phyloP scores from a whole-genome alignment of 1,140 invertebrate genomes.

The Colletes latitarsis region DNA sequence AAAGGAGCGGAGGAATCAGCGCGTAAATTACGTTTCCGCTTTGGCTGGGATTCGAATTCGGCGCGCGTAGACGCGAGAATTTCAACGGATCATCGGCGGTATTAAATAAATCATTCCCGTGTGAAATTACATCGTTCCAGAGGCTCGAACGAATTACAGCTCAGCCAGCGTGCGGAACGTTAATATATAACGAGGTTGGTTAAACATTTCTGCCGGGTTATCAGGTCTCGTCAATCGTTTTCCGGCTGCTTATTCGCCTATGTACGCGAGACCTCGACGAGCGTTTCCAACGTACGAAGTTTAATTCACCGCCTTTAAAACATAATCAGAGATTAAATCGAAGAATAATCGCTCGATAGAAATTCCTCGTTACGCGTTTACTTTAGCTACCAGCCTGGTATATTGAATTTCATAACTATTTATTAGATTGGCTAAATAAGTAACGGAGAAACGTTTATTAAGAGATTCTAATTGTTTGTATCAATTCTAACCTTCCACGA shows the following conservation, averaged over 20 bases:
- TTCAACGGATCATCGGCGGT: slow-evolving; percentile 22
- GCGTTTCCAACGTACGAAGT: not conserved
- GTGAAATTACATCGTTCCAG: slow-evolving; percentile 35
- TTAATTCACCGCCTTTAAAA: not conserved
- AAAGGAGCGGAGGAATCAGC: not conserved
- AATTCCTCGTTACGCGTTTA: too few species aligned
- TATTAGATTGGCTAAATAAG: too few species aligned
- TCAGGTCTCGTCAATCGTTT: not conserved
- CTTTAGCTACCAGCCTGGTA: too few species aligned
- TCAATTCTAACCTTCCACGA: too few species aligned
- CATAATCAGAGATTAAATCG: not conserved
- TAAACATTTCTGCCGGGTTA: slow-evolving; percentile 35
- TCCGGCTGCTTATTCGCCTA: not conserved
- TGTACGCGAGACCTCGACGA: not conserved
- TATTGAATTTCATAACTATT: too few species aligned
- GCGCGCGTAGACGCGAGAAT: not conserved
- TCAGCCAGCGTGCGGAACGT: not conserved
- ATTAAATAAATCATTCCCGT: slow-evolving; percentile 35
- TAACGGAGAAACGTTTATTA: too few species aligned
- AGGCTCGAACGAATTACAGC: not conserved
- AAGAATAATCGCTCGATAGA: too few species aligned
- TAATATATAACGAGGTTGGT: slow-evolving; percentile 37
- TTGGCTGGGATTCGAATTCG: not conserved
- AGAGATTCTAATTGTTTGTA: too few species aligned
- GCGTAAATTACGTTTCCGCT: slow-evolving; percentile 15